These are phyloP conservation scores for Penaeus chinensis DNA, from an alignment of 1,140 invertebrate genomes.

Conservation along the genomic window DNA sequence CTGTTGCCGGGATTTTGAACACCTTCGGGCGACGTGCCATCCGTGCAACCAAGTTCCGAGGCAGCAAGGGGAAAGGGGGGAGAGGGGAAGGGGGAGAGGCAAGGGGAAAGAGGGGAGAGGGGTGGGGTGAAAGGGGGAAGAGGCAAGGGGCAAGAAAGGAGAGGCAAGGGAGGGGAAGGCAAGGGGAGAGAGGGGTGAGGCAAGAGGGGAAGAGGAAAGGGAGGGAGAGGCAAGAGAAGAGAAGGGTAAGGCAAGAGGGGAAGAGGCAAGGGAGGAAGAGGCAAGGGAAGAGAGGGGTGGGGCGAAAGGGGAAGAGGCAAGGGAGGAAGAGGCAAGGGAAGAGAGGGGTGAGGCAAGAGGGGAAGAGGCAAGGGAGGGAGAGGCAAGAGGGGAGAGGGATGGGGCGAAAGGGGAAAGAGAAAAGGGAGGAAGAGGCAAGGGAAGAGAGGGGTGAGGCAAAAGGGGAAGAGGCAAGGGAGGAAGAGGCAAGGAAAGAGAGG, in stretches of 20 bases:
- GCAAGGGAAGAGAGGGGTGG: background rate
- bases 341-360: no score
- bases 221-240: background rate
- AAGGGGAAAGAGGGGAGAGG: no score
- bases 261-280: background rate
- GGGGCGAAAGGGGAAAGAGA: background rate
- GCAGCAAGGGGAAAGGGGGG: no score
- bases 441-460: background rate
- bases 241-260: background rate
- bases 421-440: background rate
- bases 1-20: no score
- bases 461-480: background rate
- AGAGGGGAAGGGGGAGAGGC: no score
- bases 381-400: background rate
- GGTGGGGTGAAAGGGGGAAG: no score
- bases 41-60: no score
- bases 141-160: background rate
- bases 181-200: background rate
- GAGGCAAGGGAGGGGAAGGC: background rate
- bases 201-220: background rate
- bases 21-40: no score
- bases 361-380: no score
- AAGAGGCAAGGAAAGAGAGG: background rate
- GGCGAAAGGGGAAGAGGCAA: background rate
- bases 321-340: background rate